Evolutionary conservation across 2,113 vertebrate genomes (phyloP).

Genomic region (Callopanchax toddi): DNA sequence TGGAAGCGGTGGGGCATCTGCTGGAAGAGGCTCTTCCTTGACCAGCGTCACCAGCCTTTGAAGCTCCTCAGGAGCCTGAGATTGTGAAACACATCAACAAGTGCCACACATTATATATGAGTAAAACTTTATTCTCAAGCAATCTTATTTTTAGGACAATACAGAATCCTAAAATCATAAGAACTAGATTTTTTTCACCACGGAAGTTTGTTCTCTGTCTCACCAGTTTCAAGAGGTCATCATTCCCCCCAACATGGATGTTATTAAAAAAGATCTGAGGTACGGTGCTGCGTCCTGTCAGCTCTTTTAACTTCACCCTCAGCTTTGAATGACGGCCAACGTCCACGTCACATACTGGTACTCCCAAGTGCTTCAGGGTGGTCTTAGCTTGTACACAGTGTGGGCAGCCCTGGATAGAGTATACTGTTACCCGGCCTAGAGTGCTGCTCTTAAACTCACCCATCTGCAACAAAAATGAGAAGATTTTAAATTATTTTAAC

Average conservation of each 20-base stretch:
- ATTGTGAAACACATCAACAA: neutral
- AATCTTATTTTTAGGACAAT: neutral
- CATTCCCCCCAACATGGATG: constrained; percentile 75
- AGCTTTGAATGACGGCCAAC: constrained; percentile 70
- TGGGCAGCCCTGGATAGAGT: constrained; percentile 78
- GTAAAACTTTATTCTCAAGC: neutral
- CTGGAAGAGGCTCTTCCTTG: constrained; percentile 68
- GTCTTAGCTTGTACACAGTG: constrained; percentile 79
- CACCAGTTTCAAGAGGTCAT: constrained; percentile 79
- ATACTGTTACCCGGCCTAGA: constrained; percentile 76
- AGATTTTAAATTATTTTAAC: neutral
- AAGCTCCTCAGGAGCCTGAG: constrained; percentile 75
- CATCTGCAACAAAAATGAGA: constrained; percentile 60
- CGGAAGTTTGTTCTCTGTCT: constrained; percentile 18
- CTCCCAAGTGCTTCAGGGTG: constrained; percentile 61
- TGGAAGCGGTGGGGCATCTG: constrained; percentile 71
- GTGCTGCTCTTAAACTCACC: constrained; percentile 42
- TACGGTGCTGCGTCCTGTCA: constrained; percentile 74
- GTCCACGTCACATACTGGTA: constrained; percentile 76
- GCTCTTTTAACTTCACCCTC: constrained; percentile 63
- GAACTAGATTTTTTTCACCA: no score
- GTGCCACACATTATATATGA: no score
- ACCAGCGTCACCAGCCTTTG: constrained; percentile 73
- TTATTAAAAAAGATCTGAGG: constrained; percentile 84
- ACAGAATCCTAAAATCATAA: no score